Evolutionary conservation across 1,140 invertebrate species (phyloP).

Genomic region (Polypedilum pembai): DNA sequence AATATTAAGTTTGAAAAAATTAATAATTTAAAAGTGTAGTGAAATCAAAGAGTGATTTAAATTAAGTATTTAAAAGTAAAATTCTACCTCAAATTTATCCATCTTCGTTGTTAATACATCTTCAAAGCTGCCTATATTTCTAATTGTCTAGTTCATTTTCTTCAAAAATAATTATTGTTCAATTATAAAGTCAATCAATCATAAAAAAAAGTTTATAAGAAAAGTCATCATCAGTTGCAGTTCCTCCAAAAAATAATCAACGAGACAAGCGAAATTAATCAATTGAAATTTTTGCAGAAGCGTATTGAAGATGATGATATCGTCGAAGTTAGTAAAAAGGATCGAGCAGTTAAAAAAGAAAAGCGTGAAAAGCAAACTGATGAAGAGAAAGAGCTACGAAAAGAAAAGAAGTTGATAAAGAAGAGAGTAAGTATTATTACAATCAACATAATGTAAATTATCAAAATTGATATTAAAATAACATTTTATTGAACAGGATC

Average conservation of each 20-base stretch:
- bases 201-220: background rate
- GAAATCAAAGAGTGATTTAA: too few species aligned
- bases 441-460: background rate
- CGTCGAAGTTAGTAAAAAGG: constrained; percentile 20
- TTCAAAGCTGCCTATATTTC: too few species aligned
- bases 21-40: too few species aligned
- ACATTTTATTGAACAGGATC: background rate
- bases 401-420: constrained; percentile 21
- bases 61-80: too few species aligned
- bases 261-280: background rate
- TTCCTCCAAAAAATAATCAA: background rate
- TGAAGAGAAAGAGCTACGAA: background rate
- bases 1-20: too few species aligned
- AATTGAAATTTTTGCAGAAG: constrained; percentile 25
- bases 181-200: background rate
- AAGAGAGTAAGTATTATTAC: background rate
- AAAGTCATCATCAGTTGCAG: background rate
- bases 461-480: background rate
- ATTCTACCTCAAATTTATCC: too few species aligned
- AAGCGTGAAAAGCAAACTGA: constrained; percentile 17
- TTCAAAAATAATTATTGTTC: too few species aligned
- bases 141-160: too few species aligned
- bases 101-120: too few species aligned
- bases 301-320: background rate
- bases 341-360: constrained; percentile 11